These are phyloP conservation scores for Colletes latitarsis DNA, from an alignment of 1,140 invertebrate species.

Conservation along the genomic window DNA sequence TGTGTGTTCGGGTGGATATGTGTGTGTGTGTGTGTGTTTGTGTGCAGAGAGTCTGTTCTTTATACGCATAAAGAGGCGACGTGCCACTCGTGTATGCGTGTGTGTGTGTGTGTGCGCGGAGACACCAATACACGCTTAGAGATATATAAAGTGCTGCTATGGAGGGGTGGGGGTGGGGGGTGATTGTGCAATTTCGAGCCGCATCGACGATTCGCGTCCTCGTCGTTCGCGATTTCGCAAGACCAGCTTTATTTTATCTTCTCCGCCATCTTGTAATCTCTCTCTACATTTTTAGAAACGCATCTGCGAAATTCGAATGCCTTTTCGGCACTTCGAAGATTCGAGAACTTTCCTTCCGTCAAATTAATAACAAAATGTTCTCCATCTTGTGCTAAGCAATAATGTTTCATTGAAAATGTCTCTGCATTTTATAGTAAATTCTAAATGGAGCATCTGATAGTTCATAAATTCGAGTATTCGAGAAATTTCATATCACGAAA, in stretches of 20 bases:
- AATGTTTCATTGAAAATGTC: too few species aligned
- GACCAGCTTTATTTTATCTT: neutral
- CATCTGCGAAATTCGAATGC: neutral
- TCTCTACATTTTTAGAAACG: neutral
- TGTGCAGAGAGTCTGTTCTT: neutral
- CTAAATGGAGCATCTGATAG: too few species aligned
- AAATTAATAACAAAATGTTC: too few species aligned
- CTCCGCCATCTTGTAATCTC: neutral
- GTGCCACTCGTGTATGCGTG: neutral
- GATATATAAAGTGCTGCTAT: conserved; percentile 19
- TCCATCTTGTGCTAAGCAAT: too few species aligned
- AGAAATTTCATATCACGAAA: neutral
- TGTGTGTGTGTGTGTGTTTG: neutral
- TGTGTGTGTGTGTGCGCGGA: conserved; percentile 2
- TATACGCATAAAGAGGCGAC: neutral
- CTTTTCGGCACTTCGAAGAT: too few species aligned
- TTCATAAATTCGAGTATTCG: neutral
- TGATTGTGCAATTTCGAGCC: conserved; percentile 51
- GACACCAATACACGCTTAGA: conserved; percentile 20
- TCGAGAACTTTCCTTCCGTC: too few species aligned
- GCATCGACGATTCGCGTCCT: conserved; percentile 42
- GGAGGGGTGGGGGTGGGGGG: conserved; percentile 6
- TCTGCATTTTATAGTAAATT: too few species aligned
- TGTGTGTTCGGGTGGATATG: too few species aligned
- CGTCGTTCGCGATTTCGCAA: neutral